Evolutionary conservation across 2,113 vertebrate species (phyloP), one percentile per base, ranked within the genome.

Genomic region (Mola mola): DNA sequence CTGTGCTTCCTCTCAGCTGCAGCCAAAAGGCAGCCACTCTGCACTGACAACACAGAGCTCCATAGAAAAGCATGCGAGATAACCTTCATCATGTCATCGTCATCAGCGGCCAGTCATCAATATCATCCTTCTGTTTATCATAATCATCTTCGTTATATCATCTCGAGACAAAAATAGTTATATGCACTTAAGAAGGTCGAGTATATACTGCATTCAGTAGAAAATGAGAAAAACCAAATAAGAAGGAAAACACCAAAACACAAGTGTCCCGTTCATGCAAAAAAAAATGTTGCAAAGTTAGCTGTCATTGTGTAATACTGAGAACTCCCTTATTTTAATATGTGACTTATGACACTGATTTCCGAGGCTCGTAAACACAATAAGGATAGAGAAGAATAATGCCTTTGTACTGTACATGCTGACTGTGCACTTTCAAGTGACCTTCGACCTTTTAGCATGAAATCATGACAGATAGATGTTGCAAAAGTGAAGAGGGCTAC

Each of bases 171-270:
- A 89, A 91, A 92, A 92, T 88, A 86, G 75, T 63, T 81, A 73
- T 89, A 81, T 86, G 85, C 87, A 84, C 85, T 88, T 90, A 87
- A 84, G 90, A 78, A 90, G 72, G 59, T 85, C 6, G 69, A 84
- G 80, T 83, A 76, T 75, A 89, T 57, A n/a, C 83, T 85, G 87
- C 89, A 90, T 91, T 89, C 86, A 88, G 88, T 88, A 90, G 84
- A 90, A 91, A 88, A 90, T 63, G 29, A 84, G 75, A 81, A 79
- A 81, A 75, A 60, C 19, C 53, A 78, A 78, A 72, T 63, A 51
- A 81, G 82, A 73, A 69, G 1, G 19, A 64, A 85, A 85, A 75
- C 61, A 81, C 55, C 68, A 76, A 72, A 75, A 86, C 86, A 81
- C 58, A 78, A 75, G 58, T 79, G 69, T 86, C 79, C 71, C 52